Percentiles rank a stretch among this genome's conserved stretches.
These are phyloP conservation scores for Caenorhabditis angaria DNA, from an alignment of 2,888 invertebrate species.

Conservation along the genomic window DNA sequence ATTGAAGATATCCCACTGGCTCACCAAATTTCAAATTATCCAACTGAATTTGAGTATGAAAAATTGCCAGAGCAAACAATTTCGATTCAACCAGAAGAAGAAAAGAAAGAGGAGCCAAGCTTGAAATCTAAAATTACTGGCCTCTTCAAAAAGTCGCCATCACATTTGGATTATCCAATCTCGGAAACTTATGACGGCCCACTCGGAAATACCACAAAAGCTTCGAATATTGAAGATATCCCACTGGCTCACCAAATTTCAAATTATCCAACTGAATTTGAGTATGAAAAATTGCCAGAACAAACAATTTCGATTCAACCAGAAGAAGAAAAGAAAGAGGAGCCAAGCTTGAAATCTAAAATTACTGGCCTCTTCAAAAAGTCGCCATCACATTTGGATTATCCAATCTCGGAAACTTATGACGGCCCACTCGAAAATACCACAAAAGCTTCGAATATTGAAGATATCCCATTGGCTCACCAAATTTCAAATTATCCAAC, in stretches of 20 bases:
- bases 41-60: slow-evolving; percentile 3
- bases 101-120: background rate
- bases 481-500: background rate
- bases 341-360: background rate
- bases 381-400: slow-evolving; percentile 23
- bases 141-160: slow-evolving; percentile 4
- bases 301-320: background rate
- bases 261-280: background rate
- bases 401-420: slow-evolving; percentile 17
- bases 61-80: background rate
- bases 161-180: background rate
- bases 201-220: background rate
- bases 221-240: background rate
- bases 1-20: slow-evolving; percentile 2
- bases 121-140: slow-evolving; percentile 3
- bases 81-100: background rate
- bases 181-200: slow-evolving; percentile 1
- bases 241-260: background rate
- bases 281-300: slow-evolving; percentile 4
- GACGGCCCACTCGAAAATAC: slow-evolving; percentile 17
- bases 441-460: background rate
- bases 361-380: slow-evolving; percentile 11
- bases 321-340: slow-evolving; percentile 1
- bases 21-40: background rate
- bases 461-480: background rate